Evolutionary conservation across 1,140 invertebrate genomes (phyloP), one percentile per base, ranked within the genome.

Genomic region (Frieseomelitta varia): DNA sequence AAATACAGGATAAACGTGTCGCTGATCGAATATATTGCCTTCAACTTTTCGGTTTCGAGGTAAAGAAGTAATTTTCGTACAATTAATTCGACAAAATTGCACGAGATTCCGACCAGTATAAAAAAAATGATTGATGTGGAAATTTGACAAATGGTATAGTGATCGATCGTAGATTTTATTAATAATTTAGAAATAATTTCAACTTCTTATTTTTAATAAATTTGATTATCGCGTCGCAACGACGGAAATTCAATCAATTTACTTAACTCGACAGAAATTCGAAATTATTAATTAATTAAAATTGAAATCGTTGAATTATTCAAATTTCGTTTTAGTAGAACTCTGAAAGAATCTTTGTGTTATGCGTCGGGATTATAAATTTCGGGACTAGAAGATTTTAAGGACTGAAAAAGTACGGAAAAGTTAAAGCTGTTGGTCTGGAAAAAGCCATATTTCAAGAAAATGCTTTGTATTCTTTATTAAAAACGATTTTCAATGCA

Each of bases 1-100:
- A 30, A 67, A 82, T 84, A 85, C 79, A 80, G 72, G 68, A 79
- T 84, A 82, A 86, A 89, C 56, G 34, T 78, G 72, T 84, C 53
- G 78, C 17, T 69, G 81, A 82, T 71, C 10, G 84, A 67, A 17
- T 19, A 39, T 4, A 65, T n/a, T n/a, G 17, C 15, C 14, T 65
- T 4, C 8, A 39, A 15, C 10, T 39, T 39, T 11, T 24, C 10
- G 3, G 0, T 39, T 10, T 10, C 39, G 17, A 12, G 19, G 10
- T 0, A 39, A 68, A 68, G 17, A 34, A 67, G 19, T 34, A 34
- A 30, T 11, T 30, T n/a, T 34, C 8, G 2, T 34, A 0, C 14
- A 14, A 15, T 63, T n/a, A 61, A 61, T 61, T 61, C 8, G 39
- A 47, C n/a, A 47, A 10, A 47, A 47, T 47, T 47, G 39, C 39